Base-by-base conservation (phyloP, 2,113 vertebrate species). In the Candoia aspera region DNA sequence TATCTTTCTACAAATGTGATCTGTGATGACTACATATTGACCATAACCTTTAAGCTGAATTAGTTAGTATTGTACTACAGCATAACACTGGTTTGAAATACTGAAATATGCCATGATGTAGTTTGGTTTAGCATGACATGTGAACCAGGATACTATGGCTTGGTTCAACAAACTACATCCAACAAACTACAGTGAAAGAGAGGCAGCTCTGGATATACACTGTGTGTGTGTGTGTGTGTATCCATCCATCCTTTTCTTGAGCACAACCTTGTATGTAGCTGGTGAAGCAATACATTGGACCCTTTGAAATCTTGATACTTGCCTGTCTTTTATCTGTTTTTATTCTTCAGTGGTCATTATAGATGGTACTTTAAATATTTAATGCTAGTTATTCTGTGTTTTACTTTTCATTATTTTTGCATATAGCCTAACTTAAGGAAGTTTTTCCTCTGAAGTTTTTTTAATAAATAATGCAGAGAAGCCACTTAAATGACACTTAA, bases 401-500 rank as follows among this genome's bases (percentile, higher is more conserved):
- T 33, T 73, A 73, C 15, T 73, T 73, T 21, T 79, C 73, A 79
- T 33, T 37, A 73, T 37, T 79, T 79, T 37, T 79, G 57, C 19
- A 42, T 37, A 42, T 79, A 37, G 33, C 33, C 33, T 37, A 79
- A 79, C 73, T 79, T 79, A 42, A 79, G 37, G 8, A 79, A 79
- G 17, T 37, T 79, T 79, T 79, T n/a, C 33, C 73, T 79, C 33
- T 79, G 8, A 79, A 79, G 33, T 58, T 4, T 58, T 58, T 12
- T 57, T 4, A 58, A 58, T 19, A 19, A 57, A 58, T 58, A 58
- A 23, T 93, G 55, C 54, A 10, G 4, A 92, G 24, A 92, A 92
- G 91, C 55, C 60, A 88, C 86, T 85, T 49, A 60, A 29, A 91
- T 84, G 42, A 9, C 54, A 58, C 89, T 92, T n/a, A 57, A 91